Conservation (phyloP, 2,888 invertebrate genomes). For the Drosophila borborema region DNA sequence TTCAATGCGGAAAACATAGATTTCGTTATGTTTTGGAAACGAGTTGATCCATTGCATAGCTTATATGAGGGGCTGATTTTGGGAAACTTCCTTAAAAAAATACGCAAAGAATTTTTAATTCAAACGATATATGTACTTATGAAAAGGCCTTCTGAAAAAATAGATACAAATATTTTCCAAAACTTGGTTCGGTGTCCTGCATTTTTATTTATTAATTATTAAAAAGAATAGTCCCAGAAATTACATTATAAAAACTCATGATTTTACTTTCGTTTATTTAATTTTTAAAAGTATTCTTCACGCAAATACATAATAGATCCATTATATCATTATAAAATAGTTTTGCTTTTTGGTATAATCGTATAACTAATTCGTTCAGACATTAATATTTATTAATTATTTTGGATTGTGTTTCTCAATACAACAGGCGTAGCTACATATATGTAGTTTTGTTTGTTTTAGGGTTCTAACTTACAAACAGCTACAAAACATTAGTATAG, state of each 20-base stretch:
- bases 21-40: no score
- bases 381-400: constrained; percentile 3
- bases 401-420: constrained; percentile 5
- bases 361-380: constrained; percentile 55
- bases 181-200: no score
- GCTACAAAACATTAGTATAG: constrained; percentile 37
- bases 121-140: not conserved
- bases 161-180: no score
- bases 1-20: not conserved
- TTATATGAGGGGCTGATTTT: no score
- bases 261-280: constrained; percentile 26
- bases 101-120: not conserved
- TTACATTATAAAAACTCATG: not conserved
- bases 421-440: constrained; percentile 7
- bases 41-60: no score
- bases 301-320: constrained; percentile 21
- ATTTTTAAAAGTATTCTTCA: constrained; percentile 11
- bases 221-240: not conserved
- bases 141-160: not conserved
- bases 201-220: no score
- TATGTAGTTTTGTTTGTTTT: not conserved
- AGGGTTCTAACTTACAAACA: constrained; percentile 39
- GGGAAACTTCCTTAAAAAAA: no score
- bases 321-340: constrained; percentile 36
- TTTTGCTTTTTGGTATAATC: constrained; percentile 59